These are phyloP conservation scores for Tolypeutes matacus DNA, from an alignment of 2,797 vertebrate species.

Conservation along the genomic window DNA sequence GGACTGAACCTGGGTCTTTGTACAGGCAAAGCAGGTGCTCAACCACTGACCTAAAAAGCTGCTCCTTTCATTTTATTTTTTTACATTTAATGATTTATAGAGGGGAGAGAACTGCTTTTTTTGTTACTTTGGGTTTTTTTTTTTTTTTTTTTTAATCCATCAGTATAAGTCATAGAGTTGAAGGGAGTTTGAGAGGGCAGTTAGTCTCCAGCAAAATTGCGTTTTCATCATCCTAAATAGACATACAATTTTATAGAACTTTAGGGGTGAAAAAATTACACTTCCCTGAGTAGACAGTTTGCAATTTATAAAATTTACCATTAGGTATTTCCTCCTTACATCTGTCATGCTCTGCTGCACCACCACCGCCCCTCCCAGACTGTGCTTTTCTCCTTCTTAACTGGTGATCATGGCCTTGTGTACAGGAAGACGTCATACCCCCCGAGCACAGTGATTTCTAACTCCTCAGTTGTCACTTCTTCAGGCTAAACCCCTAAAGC, in stretches of 20 bases:
- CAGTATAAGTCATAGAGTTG: background rate
- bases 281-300: background rate
- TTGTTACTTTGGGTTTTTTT: too few relatives aligned
- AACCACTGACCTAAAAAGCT: too few relatives aligned
- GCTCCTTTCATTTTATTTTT: background rate
- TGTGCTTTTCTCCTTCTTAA: background rate
- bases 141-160: background rate
- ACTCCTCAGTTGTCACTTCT: background rate
- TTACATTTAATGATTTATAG: background rate
- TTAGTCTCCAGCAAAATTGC: background rate
- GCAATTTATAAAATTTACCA: background rate
- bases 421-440: background rate
- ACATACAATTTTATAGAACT: background rate
- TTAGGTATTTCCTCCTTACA: background rate
- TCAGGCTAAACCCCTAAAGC: background rate
- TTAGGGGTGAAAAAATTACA: background rate
- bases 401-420: background rate
- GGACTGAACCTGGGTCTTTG: too few relatives aligned
- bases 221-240: background rate
- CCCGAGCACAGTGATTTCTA: background rate
- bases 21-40: too few relatives aligned
- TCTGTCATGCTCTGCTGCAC: fast-evolving
- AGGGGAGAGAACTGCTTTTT: background rate
- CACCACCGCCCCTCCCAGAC: fast-evolving
- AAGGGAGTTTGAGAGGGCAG: background rate